Evolutionary conservation across 2,888 invertebrate genomes (phyloP).

Genomic region (Sialis fuliginosa): DNA sequence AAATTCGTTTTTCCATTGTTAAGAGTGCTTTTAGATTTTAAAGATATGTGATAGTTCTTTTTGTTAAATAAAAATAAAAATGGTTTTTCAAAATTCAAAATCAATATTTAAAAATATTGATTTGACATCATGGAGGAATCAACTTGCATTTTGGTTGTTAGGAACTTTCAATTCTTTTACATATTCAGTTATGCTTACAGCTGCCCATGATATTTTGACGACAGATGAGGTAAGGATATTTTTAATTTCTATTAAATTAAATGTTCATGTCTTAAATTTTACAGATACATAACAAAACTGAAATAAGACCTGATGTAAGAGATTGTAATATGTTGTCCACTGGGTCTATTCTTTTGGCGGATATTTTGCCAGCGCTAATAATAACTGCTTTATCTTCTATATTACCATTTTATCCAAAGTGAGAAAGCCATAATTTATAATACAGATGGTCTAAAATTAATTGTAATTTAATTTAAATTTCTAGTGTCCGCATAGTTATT

Average conservation of each 20-base stretch:
- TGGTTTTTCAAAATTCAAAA: too few relatives aligned
- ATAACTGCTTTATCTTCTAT: slow-evolving; percentile 50
- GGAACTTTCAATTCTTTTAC: slow-evolving; percentile 67
- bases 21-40: too few relatives aligned
- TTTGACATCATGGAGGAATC: slow-evolving; percentile 24
- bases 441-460: not conserved
- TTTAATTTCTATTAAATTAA: too few relatives aligned
- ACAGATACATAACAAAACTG: too few relatives aligned
- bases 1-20: too few relatives aligned
- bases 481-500: not conserved
- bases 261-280: too few relatives aligned
- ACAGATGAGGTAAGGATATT: not conserved
- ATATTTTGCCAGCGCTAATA: slow-evolving; percentile 45
- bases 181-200: slow-evolving; percentile 61
- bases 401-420: slow-evolving; percentile 26
- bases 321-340: slow-evolving; percentile 43
- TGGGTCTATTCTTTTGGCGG: slow-evolving; percentile 51
- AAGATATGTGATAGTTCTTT: too few relatives aligned
- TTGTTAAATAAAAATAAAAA: too few relatives aligned
- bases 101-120: too few relatives aligned
- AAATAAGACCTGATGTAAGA: slow-evolving; percentile 10
- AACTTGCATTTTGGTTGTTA: slow-evolving; percentile 44
- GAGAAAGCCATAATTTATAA: not conserved
- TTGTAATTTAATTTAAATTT: not conserved
- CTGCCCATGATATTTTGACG: slow-evolving; percentile 47